These are phyloP conservation scores for Abrostola tripartita DNA, from an alignment of 2,888 invertebrate species.

Conservation along the genomic window DNA sequence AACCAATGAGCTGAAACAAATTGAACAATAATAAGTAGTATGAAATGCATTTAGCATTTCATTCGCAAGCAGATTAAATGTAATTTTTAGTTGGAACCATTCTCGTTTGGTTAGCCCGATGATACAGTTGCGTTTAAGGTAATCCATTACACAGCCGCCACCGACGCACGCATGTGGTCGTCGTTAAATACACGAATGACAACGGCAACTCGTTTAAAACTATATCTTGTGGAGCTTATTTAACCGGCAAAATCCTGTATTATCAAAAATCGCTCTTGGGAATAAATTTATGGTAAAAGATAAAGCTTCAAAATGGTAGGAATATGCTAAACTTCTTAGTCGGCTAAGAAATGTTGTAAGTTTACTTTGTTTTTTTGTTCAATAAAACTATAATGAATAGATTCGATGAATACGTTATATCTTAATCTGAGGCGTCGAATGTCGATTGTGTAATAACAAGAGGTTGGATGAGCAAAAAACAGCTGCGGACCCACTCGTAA, in stretches of 20 bases:
- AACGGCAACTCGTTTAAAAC: slow-evolving; percentile 45
- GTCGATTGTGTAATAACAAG: slow-evolving; percentile 85
- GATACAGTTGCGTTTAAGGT: slow-evolving; percentile 67
- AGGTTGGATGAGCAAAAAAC: slow-evolving; percentile 86
- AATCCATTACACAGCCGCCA: slow-evolving; percentile 63
- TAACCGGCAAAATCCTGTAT: not conserved
- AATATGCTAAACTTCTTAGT: not conserved
- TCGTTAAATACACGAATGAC: slow-evolving; percentile 52
- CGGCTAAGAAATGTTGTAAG: not conserved
- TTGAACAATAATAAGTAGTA: slow-evolving; percentile 6
- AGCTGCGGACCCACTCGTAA: slow-evolving; percentile 83
- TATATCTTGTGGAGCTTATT: slow-evolving; percentile 20
- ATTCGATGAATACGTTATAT: slow-evolving; percentile 82
- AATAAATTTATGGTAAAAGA: too few species aligned
- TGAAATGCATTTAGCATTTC: slow-evolving; percentile 9
- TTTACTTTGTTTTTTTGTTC: slow-evolving; percentile 55
- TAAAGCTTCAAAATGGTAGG: too few species aligned
- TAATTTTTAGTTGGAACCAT: slow-evolving; percentile 62
- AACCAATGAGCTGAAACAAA: not conserved
- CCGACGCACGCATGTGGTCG: slow-evolving; percentile 50
- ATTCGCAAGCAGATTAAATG: slow-evolving; percentile 50
- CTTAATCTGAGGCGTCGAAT: slow-evolving; percentile 83
- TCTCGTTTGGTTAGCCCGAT: slow-evolving; percentile 61
- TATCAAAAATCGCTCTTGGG: too few species aligned
- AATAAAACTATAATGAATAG: slow-evolving; percentile 74